Evolutionary conservation across 2,113 vertebrate species (phyloP), one percentile per base, ranked within the genome.

Genomic region (Chlamydotis undulata): DNA sequence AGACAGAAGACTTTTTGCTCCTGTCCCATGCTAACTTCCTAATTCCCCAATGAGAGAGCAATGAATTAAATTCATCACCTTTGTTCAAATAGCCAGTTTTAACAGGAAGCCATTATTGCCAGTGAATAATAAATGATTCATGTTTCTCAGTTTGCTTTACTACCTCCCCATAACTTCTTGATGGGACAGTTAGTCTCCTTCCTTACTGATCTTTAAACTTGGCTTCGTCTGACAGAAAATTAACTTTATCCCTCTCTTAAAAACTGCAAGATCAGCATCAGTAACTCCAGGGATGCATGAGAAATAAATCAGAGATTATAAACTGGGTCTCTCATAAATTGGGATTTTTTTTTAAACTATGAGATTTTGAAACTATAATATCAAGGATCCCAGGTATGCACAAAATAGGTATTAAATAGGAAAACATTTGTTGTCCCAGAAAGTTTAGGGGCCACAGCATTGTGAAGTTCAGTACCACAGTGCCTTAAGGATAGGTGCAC

Each of bases 21-120:
- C 77, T 89, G 83, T 94, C 93, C 91, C 69, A 64, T 77, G 29
- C 29, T 92, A 95, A 78, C 52, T 92, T 89, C 56, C 60, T 56
- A 87, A 87, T 33, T 94, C 69, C 73, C 91, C 33, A 84, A 9
- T 35, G 56, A 92, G 56, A 91, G 52, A 89, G 69, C 21, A 64
- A 86, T 49, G 80, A 94, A 95, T 82, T 90, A 83, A 95, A 97
- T 81, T 81, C 69, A 96, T 92, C 86, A 82, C 49, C 80, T 90
- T 74, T 94, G 90, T 96, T 96, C 89, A 96, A 85, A 93, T 7
- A 71, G 94, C 86, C 94, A 96, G 28, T 84, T 97, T 92, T 96
- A 95, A 94, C 93, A 93, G 96, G 95, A 97, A 97, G 89, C 43
- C 21, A 64, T 91, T 95, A 96, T 60, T 94, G 89, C 93, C 87